These are phyloP conservation scores for Lagopus leucura DNA, from an alignment of 2,113 vertebrate species.

Conservation along the genomic window DNA sequence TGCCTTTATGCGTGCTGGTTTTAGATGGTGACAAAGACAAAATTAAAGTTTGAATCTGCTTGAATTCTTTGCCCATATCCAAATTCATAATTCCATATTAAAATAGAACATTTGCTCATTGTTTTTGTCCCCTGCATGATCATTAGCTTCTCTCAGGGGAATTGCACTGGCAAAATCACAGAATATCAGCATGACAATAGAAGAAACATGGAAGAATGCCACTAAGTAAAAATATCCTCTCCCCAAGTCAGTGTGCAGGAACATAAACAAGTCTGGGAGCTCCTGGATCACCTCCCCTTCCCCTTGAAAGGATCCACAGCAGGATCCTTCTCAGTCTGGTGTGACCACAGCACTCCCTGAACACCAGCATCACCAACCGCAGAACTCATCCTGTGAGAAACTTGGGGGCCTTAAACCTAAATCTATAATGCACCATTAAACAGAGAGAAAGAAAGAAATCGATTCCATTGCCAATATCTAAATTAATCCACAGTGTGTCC, in stretches of 20 bases:
- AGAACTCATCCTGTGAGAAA: not conserved
- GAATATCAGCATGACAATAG: slow-evolving; percentile 6
- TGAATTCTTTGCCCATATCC: not conserved
- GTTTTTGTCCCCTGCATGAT: not conserved
- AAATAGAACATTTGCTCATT: slow-evolving; percentile 20
- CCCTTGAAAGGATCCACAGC: not conserved
- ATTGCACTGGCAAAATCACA: slow-evolving; percentile 5
- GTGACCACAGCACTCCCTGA: not conserved
- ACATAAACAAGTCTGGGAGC: not conserved
- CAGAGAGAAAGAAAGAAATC: not conserved
- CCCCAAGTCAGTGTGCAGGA: not conserved
- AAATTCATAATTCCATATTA: not conserved
- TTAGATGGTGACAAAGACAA: not conserved
- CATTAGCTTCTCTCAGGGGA: slow-evolving; percentile 19
- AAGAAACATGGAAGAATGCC: slow-evolving; percentile 48
- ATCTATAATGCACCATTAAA: slow-evolving; percentile 13
- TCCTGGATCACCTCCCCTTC: not conserved
- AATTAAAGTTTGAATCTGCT: not conserved
- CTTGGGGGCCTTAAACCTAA: not conserved
- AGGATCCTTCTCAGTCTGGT: not conserved
- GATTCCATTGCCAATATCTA: not conserved
- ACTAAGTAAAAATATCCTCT: slow-evolving; percentile 25
- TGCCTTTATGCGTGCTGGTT: not conserved
- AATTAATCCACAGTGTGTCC: not conserved
- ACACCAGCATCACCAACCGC: not conserved